Evolutionary conservation across 2,797 vertebrate genomes (phyloP).

Genomic region (Astyanax mexicanus): DNA sequence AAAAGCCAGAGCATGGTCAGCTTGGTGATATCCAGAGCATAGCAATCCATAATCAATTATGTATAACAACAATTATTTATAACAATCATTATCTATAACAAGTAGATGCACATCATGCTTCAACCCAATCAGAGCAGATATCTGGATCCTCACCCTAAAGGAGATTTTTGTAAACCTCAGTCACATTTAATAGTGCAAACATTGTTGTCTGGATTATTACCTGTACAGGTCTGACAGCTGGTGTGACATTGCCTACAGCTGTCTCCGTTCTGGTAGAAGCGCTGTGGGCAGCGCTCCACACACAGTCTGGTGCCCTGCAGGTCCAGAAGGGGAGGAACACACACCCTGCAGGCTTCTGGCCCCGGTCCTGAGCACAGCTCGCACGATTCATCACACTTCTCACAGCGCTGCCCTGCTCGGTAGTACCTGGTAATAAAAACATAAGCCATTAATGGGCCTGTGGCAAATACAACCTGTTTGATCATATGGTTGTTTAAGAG

Average conservation of each 20-base stretch:
- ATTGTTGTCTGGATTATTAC: conserved; percentile 43
- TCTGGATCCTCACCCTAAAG: neutral
- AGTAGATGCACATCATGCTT: too few relatives aligned
- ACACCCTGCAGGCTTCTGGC: conserved; percentile 71
- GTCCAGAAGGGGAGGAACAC: conserved; percentile 69
- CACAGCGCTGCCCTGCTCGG: conserved; percentile 68
- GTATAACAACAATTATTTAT: too few relatives aligned
- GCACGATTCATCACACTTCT: conserved; percentile 75
- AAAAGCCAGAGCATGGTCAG: too few relatives aligned
- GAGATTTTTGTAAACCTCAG: neutral
- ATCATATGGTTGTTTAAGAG: too few relatives aligned
- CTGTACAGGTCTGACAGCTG: conserved; percentile 80
- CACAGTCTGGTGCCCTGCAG: conserved; percentile 76
- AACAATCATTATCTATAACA: too few relatives aligned
- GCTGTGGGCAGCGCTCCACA: conserved; percentile 71
- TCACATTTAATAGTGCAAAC: neutral
- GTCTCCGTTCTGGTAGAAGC: conserved; percentile 67
- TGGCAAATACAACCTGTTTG: too few relatives aligned
- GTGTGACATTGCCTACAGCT: conserved; percentile 73
- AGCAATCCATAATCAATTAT: too few relatives aligned
- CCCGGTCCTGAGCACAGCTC: conserved; percentile 71
- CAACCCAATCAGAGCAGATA: too few relatives aligned
- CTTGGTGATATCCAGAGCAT: too few relatives aligned
- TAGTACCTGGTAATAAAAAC: conserved; percentile 67
- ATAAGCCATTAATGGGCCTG: too few relatives aligned